These are phyloP conservation scores for Uropetala carovei DNA, from an alignment of 2,888 invertebrate species.

Conservation along the genomic window DNA sequence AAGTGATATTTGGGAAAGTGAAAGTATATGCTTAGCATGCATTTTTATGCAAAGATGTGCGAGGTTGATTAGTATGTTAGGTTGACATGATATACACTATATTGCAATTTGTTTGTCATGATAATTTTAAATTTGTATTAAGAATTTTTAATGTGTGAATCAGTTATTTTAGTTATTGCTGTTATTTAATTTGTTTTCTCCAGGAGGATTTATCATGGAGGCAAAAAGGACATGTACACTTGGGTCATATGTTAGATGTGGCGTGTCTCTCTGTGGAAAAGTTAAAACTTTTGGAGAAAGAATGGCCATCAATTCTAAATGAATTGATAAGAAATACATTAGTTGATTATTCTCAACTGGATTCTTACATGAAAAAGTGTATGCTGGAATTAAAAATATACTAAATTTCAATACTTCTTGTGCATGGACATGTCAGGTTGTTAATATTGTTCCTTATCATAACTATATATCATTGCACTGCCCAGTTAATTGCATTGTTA, in stretches of 20 bases:
- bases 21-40: too few species aligned
- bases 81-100: too few species aligned
- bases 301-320: conserved; percentile 87
- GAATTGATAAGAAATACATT: conserved; percentile 88
- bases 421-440: neutral
- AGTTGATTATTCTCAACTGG: conserved; percentile 88
- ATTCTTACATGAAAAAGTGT: conserved; percentile 84
- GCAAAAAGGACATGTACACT: conserved; percentile 84
- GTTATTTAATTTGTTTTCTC: conserved; percentile 69
- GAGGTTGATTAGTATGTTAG: too few species aligned
- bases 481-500: neutral
- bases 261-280: conserved; percentile 88
- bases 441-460: neutral
- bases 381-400: conserved; percentile 70
- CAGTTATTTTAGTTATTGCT: neutral
- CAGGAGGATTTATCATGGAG: conserved; percentile 85
- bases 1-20: too few species aligned
- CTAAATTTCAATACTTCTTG: neutral
- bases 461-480: neutral
- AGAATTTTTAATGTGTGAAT: too few species aligned
- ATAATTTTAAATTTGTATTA: too few species aligned
- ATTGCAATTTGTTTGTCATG: too few species aligned
- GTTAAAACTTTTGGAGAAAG: conserved; percentile 83
- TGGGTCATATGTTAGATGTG: conserved; percentile 83
- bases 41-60: too few species aligned